Conservation (phyloP, 2,888 invertebrate species). For the Rapana venosa region DNA sequence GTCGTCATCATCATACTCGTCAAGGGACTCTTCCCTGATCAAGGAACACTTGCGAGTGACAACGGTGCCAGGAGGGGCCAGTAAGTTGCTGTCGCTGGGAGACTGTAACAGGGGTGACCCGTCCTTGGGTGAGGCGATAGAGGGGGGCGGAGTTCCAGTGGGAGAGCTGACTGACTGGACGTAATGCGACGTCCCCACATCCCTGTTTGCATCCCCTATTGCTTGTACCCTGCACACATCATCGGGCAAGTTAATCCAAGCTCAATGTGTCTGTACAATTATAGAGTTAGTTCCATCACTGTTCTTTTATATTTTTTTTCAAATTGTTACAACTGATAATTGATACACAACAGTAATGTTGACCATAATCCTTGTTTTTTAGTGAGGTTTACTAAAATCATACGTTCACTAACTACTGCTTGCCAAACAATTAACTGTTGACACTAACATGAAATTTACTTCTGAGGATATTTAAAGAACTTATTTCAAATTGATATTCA, state of each 20-base stretch:
- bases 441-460: too few species aligned
- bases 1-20: slow-evolving; percentile 80
- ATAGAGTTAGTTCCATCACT: too few species aligned
- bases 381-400: too few species aligned
- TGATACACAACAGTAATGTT: too few species aligned
- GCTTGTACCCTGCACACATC: slow-evolving; percentile 22
- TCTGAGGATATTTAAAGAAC: too few species aligned
- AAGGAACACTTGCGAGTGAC: slow-evolving; percentile 89
- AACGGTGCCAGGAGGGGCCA: slow-evolving; percentile 42
- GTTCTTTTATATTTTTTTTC: too few species aligned
- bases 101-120: slow-evolving; percentile 39
- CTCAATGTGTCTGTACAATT: too few species aligned
- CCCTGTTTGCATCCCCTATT: background rate
- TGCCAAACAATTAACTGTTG: too few species aligned
- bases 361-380: too few species aligned
- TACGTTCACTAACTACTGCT: too few species aligned
- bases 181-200: slow-evolving; percentile 55
- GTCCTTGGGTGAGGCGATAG: slow-evolving; percentile 50
- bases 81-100: slow-evolving; percentile 34
- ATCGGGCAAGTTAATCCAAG: background rate
- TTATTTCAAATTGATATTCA: too few species aligned
- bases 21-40: slow-evolving; percentile 94
- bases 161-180: slow-evolving; percentile 75
- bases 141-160: slow-evolving; percentile 68
- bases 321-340: too few species aligned